Evolutionary conservation across 2,797 vertebrate species (phyloP).

Genomic region (Nothura maculosa): DNA sequence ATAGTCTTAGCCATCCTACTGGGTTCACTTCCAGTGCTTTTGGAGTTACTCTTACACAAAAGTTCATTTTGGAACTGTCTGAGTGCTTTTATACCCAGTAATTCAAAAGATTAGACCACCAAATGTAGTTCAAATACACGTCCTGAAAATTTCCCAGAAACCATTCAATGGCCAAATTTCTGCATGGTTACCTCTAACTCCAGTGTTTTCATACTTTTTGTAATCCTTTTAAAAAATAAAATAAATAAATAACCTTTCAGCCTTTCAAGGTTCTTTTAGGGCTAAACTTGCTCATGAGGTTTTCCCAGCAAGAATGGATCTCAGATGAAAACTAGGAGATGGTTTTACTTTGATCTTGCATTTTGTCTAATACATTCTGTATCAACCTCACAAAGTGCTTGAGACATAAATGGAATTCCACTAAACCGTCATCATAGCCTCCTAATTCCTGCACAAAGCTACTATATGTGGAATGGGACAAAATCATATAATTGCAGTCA

Average conservation of each 20-base stretch:
- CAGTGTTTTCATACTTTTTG: neutral
- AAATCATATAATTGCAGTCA: constrained; percentile 8
- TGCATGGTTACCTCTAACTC: neutral
- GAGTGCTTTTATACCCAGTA: neutral
- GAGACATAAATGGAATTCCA: constrained; percentile 21
- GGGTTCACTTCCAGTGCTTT: neutral
- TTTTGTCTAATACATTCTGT: neutral
- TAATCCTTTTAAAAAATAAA: neutral
- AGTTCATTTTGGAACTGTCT: neutral
- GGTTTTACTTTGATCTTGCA: constrained; percentile 4
- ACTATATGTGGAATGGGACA: constrained; percentile 16
- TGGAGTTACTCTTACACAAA: neutral
- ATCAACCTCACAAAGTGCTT: neutral
- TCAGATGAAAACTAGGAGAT: neutral
- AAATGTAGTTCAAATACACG: neutral
- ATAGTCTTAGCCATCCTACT: neutral
- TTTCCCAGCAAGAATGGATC: neutral
- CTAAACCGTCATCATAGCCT: neutral
- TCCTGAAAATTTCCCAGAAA: neutral
- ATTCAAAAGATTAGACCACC: neutral
- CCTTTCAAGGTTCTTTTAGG: neutral
- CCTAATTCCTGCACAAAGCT: neutral
- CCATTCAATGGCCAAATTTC: neutral
- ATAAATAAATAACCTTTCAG: neutral
- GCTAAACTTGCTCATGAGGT: neutral